Conservation (phyloP, 2,888 invertebrate genomes). For the Tenthredo livida region DNA sequence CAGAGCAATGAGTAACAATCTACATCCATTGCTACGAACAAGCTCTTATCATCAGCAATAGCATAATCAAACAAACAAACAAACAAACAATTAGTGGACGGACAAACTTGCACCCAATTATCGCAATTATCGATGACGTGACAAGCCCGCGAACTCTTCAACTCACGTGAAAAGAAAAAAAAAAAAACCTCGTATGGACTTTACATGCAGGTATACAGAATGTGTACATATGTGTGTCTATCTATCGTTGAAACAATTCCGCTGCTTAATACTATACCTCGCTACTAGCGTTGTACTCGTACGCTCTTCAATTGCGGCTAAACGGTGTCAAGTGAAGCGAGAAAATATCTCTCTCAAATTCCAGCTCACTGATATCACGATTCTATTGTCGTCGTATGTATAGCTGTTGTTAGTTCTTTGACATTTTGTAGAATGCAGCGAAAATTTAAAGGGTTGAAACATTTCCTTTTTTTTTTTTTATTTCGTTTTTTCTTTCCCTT, state of each 20-base stretch:
- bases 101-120: neutral
- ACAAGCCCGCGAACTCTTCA: neutral
- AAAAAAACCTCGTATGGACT: neutral
- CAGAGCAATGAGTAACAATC: slow-evolving; percentile 45
- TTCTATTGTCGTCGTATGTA: neutral
- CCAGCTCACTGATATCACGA: slow-evolving; percentile 23
- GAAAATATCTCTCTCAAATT: slow-evolving; percentile 33
- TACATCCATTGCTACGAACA: slow-evolving; percentile 15
- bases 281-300: neutral
- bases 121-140: neutral
- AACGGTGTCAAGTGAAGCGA: slow-evolving; percentile 48
- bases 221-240: no score
- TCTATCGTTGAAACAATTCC: neutral
- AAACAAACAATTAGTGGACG: neutral
- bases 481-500: no score
- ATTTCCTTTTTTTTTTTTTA: neutral
- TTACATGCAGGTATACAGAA: no score
- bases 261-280: neutral
- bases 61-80: neutral
- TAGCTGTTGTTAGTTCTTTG: neutral
- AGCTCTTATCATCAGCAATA: neutral
- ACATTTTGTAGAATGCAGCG: neutral
- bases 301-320: slow-evolving; percentile 48
- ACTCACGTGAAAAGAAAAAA: neutral
- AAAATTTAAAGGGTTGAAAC: neutral